These are phyloP conservation scores for Sinocyclocheilus grahami DNA, from an alignment of 2,113 vertebrate genomes.

Conservation along the genomic window DNA sequence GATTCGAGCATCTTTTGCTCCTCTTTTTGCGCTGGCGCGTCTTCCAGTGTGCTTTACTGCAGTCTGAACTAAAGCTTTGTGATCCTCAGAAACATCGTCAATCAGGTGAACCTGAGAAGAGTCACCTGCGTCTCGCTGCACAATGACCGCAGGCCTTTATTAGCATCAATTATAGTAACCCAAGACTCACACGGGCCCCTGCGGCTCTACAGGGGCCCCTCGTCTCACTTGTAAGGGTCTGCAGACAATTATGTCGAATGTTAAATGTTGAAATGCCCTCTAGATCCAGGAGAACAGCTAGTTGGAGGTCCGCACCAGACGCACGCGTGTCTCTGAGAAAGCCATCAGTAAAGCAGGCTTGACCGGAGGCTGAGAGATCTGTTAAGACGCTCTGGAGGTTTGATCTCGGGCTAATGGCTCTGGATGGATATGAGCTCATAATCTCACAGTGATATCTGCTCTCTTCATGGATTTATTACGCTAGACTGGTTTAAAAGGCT, in stretches of 20 bases:
- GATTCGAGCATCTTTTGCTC: background rate
- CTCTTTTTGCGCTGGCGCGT: background rate
- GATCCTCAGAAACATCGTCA: background rate
- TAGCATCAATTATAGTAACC: slow-evolving; percentile 75
- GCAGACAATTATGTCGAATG: background rate
- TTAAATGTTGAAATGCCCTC: background rate
- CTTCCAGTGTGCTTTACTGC: background rate
- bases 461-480: slow-evolving; percentile 59
- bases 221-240: background rate
- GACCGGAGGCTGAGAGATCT: background rate
- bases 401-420: slow-evolving; percentile 70
- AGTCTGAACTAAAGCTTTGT: background rate
- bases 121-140: slow-evolving; percentile 58
- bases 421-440: slow-evolving; percentile 74
- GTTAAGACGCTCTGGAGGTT: slow-evolving; percentile 76
- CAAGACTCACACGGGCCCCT: slow-evolving; percentile 53
- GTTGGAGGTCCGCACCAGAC: slow-evolving; percentile 49
- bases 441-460: slow-evolving; percentile 54
- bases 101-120: slow-evolving; percentile 17
- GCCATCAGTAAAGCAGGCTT: background rate
- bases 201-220: slow-evolving; percentile 36
- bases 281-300: background rate
- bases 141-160: slow-evolving; percentile 69
- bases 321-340: too few relatives aligned
- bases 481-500: slow-evolving; percentile 53